Conservation (phyloP, 2,888 invertebrate genomes). For the Brenthis ino region DNA sequence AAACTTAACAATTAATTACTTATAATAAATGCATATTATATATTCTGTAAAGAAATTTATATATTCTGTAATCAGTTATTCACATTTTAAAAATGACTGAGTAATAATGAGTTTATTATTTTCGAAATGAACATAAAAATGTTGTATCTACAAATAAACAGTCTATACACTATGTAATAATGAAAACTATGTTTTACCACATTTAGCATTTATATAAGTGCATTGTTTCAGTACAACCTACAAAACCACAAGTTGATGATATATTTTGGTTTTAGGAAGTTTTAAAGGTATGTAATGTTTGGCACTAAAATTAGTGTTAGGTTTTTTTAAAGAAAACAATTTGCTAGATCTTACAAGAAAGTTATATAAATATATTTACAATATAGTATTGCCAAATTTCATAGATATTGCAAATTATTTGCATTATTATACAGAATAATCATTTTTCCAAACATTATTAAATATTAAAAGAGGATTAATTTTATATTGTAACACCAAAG, state of each 20-base stretch:
- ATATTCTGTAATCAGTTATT: neutral
- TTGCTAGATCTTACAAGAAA: neutral
- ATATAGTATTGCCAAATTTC: neutral
- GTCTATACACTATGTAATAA: no score
- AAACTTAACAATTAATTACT: conserved; percentile 27
- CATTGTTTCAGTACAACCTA: neutral
- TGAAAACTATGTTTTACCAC: no score
- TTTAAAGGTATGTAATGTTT: conserved; percentile 11
- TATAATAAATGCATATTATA: conserved; percentile 13
- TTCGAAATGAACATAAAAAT: no score
- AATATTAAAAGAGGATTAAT: no score
- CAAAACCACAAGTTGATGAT: neutral
- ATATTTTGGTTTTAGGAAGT: neutral
- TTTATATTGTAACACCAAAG: no score
- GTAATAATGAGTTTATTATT: no score
- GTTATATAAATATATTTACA: neutral
- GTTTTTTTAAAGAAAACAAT: neutral
- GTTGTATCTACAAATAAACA: no score
- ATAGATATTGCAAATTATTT: no score
- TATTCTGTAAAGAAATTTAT: neutral
- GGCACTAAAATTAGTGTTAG: conserved; percentile 22
- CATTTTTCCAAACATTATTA: no score
- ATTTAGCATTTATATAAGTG: no score
- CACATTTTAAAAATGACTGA: neutral
- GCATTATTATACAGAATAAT: no score